These are phyloP conservation scores for Oithona nana DNA, from an alignment of 2,888 invertebrate species.

Conservation along the genomic window DNA sequence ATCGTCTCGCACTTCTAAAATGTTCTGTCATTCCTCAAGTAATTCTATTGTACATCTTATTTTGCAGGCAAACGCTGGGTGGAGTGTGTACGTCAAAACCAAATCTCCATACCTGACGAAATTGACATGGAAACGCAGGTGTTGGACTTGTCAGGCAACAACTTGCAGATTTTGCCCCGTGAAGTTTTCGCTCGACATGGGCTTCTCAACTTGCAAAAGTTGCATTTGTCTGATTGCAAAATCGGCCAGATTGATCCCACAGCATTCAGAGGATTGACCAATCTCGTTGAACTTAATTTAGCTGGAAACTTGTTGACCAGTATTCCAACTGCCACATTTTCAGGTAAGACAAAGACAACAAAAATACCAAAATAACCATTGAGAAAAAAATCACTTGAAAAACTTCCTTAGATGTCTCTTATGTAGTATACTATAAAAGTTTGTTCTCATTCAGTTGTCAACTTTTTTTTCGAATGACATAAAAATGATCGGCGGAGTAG, in stretches of 20 bases:
- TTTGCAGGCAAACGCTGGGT: slow-evolving; percentile 54
- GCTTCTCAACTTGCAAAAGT: slow-evolving; percentile 64
- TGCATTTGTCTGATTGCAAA: slow-evolving; percentile 61
- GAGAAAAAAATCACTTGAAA: too few species aligned
- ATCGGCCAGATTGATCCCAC: slow-evolving; percentile 65
- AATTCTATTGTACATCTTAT: too few species aligned
- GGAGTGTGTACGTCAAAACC: slow-evolving; percentile 61
- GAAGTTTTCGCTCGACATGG: slow-evolving; percentile 62
- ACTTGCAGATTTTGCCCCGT: slow-evolving; percentile 56
- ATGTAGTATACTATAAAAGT: too few species aligned
- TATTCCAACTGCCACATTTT: not conserved
- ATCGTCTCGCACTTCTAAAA: too few species aligned
- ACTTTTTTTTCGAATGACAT: too few species aligned
- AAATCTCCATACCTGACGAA: slow-evolving; percentile 62
- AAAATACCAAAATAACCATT: too few species aligned
- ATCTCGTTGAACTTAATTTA: slow-evolving; percentile 60
- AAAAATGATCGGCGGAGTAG: too few species aligned
- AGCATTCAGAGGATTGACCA: slow-evolving; percentile 67
- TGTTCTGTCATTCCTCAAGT: too few species aligned
- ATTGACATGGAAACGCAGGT: slow-evolving; percentile 77
- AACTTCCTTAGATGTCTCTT: too few species aligned
- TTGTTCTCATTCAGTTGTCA: too few species aligned
- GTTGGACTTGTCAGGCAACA: slow-evolving; percentile 69
- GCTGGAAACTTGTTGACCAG: slow-evolving; percentile 19
- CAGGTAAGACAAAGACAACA: not conserved